These are phyloP conservation scores for Sternotherus odoratus DNA, from an alignment of 2,797 vertebrate species.

Conservation along the genomic window DNA sequence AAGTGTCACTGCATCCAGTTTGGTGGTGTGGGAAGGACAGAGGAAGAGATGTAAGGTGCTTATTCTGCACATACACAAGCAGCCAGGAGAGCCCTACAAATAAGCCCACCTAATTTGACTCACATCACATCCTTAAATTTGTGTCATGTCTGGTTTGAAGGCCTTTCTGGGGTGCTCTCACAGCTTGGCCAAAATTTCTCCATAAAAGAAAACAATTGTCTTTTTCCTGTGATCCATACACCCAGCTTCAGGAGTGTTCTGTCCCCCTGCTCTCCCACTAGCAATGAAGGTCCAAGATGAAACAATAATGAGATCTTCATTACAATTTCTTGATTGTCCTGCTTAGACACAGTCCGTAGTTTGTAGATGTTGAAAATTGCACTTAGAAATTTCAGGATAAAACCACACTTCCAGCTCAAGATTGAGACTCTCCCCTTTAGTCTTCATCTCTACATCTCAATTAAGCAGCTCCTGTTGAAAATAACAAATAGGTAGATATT, in stretches of 20 bases:
- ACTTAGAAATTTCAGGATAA: not conserved
- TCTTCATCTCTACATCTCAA: not conserved
- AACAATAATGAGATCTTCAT: not conserved
- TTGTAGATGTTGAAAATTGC: not conserved
- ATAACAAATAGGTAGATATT: not conserved
- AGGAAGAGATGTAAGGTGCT: not conserved
- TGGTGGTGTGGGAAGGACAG: not conserved
- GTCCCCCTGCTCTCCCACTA: not conserved
- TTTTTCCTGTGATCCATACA: accelerated
- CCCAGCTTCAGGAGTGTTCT: not conserved
- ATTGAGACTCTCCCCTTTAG: not conserved
- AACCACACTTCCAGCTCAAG: not conserved
- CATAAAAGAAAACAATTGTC: not conserved
- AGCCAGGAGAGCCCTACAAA: not conserved
- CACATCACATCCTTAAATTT: not conserved
- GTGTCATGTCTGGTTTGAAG: not conserved
- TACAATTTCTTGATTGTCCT: not conserved
- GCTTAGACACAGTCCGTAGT: not conserved
- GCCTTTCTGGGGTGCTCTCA: not conserved
- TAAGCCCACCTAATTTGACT: not conserved
- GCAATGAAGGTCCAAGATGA: not conserved
- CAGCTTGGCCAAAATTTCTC: not conserved
- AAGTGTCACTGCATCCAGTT: not conserved
- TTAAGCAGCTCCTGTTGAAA: not conserved
- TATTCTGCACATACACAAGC: not conserved